Conservation (phyloP, 1,140 invertebrate species). For the Formica exsecta region DNA sequence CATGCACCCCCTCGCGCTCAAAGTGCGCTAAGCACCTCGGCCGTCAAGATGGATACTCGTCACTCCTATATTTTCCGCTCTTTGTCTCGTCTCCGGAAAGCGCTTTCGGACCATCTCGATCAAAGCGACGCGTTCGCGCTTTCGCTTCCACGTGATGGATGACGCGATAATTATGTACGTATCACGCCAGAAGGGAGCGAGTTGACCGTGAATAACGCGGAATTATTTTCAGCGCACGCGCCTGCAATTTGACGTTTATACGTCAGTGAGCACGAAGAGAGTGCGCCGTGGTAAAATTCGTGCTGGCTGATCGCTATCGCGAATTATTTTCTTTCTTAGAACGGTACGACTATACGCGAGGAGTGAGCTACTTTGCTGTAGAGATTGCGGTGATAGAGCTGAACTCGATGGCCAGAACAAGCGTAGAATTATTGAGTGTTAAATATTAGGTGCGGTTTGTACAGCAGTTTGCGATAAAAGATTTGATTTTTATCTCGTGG, state of each 20-base stretch:
- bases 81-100: neutral
- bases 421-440: neutral
- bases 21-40: conserved; percentile 43
- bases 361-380: neutral
- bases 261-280: conserved; percentile 1
- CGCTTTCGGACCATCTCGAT: too few species aligned
- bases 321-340: conserved; percentile 21
- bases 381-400: conserved; percentile 1
- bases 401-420: neutral
- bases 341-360: neutral
- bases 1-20: conserved; percentile 19
- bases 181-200: neutral
- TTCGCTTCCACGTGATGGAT: neutral
- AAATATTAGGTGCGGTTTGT: neutral
- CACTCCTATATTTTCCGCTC: neutral
- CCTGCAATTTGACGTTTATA: neutral
- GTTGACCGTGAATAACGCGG: conserved; percentile 18
- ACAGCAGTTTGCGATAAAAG: too few species aligned
- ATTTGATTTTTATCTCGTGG: neutral
- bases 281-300: conserved; percentile 7
- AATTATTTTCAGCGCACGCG: conserved; percentile 35
- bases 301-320: conserved; percentile 15
- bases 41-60: conserved; percentile 32
- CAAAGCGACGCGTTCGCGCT: conserved; percentile 6
- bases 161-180: neutral